Base-by-base conservation (phyloP, 2,888 invertebrate genomes). In the Epistrophe eligans region DNA sequence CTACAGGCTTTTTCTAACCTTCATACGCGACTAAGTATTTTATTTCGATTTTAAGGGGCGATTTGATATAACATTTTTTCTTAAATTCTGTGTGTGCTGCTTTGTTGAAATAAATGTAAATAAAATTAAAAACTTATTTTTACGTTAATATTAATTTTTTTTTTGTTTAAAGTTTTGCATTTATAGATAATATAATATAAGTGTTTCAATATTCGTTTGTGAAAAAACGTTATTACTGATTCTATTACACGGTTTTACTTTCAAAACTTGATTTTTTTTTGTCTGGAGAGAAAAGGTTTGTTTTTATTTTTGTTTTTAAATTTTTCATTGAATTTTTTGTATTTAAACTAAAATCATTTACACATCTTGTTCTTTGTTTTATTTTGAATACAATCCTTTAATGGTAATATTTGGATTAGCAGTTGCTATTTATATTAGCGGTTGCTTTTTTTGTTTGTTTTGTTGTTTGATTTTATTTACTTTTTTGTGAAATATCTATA, bases 401-500 rank as follows among this genome's bases (percentile, higher is more conserved):
- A 17, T 45, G 45, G n/a, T 9, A 57, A 57, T 32, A 57, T 57
- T 35, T 58, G 35, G 35, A 57, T 80, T 52, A 80, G 76, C 79
- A 57, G 45, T 50, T 71, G 76, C 74, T 72, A 24, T 64, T 48
- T 24, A n/a, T 17, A 17, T 73, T 43, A 85, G 81, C 85, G 43
- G 38, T 66, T 48, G 45, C 55, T 70, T 11, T 48, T 2, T 24
- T 24, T 24, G 70, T 71, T 13, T 66, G 52, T 62, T 77, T 17
- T 7, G 8, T 40, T 76, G 52, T 28, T 60, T 70, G 35, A 55
- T 28, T 48, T 67, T 62, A 24, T 55, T 71, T 50, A 28, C 6
- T 52, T 79, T 48, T 81, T 77, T 67, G 71, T 85, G 84, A 81
- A 85, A 85, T 24, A 24, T 24, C 3, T 85, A 77, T 85, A 77